Evolutionary conservation across 2,113 vertebrate species (phyloP), one percentile per base, ranked within the genome.

Genomic region (Casuarius casuarius): DNA sequence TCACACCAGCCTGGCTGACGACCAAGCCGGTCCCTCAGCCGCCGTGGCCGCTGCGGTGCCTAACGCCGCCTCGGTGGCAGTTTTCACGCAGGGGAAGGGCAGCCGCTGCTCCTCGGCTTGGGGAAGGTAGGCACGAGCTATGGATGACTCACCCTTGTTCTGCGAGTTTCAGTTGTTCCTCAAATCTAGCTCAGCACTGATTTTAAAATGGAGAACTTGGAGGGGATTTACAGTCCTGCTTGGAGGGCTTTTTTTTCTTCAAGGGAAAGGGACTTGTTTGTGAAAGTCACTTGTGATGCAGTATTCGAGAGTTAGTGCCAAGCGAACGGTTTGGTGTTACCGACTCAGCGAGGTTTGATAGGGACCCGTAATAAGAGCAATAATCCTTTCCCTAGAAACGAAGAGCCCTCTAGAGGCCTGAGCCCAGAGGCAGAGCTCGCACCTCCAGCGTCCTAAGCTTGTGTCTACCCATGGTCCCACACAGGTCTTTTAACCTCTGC

Each of bases 51-150:
- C 38, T 2, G 1, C 35, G 0, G 4, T 8, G 5, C 68, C 38
- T 11, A 1, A 16, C 48, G 10, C 29, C 4, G 0, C 0, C 0
- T 9, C 2, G 0, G 16, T 28, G 42, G 3, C n/a, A 42, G 13
- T 0, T 52, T 68, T 46, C 9, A 38, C 26, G 2, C 4, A 2
- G 10, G 5, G 6, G 11, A 49, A 68, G 14, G 23, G 5, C 80
- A 14, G 11, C 25, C 2, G 3, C n/a, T 11, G 10, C 15, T 29
- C 10, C 62, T 22, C 11, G 9, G 48, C 21, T 10, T 10, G 31
- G 29, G n/a, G 28, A 59, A 38, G 1, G 0, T 7, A 16, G 35
- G 6, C 20, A 70, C 31, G 26, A 3, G 1, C 3, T 0, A 1
- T 8, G 13, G 10, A 26, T 56, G 80, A 75, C 16, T 71, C 68